Base-by-base conservation (phyloP, 2,888 invertebrate species). In the Nomada hirtipes region DNA sequence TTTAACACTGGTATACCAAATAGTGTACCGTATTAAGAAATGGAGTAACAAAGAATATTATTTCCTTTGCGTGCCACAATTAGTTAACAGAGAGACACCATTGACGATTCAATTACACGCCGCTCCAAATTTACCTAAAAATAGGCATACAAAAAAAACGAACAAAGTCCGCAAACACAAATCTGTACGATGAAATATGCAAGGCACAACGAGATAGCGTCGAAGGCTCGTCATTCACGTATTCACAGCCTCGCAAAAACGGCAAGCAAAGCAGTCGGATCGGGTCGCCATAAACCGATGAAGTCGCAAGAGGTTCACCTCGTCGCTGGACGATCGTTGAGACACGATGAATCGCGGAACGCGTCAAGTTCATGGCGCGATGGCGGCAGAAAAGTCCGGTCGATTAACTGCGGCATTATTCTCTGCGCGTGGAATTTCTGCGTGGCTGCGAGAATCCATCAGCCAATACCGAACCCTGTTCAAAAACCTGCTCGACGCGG, bases 401-500 rank as follows among this genome's bases (percentile, higher is more conserved):
- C 36, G 15, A 53, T 36, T 36, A 36, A 47, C 18, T 7, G 11
- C 20, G 15, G 20, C 20, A 18, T 71, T 53, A 72, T 53, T 23
- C 42, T 18, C 36, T 1, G 9, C 52, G 15, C 18, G 13, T 42
- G 42, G 55, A 73, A 73, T 73, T 44, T n/a, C 53, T 13, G 18
- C 61, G 53, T 42, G 26, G 50, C 47, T 23, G 42, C 10, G 29
- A 59, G 74, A 59, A 73, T 76, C 47, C 75, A 77, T 77, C 77
- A 63, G 23, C 53, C 42, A 53, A 60, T 53, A 57, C 67, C 67
- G 72, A 78, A 71, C 50, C 18, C 53, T 42, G 47, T 75, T 55
- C 55, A 63, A 68, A 80, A 79, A 79, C 55, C 73, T 73, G 80
- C 60, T 79, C 68, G 44, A 52, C 55, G 57, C 77, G 29, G 50